Base-by-base conservation (phyloP, 1,140 invertebrate species). In the Atta cephalotes region DNA sequence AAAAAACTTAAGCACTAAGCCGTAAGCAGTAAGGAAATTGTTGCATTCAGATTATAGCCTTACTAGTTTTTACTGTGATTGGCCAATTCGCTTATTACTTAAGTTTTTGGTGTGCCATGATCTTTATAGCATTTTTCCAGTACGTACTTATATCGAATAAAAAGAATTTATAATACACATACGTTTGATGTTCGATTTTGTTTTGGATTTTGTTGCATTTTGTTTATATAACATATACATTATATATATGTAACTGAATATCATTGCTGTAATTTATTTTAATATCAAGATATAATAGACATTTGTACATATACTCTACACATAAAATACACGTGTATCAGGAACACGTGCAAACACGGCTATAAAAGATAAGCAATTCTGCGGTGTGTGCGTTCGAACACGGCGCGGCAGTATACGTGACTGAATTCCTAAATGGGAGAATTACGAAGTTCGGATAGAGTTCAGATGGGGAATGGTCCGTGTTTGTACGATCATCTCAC, bases 291-390 rank as follows among this genome's bases (percentile, higher is more conserved):
- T 31, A 16, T 79, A 79, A 35, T 35, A 28, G 62, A 68, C 25
- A 39, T 68, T 39, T 31, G 35, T 60, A 31, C 16, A 3, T 51
- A 51, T 4, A 25, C 3, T 66, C 14, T 16, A 25, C 16, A 49
- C 21, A 78, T 78, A 68, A 81, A 71, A 45, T 49, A 58, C 31
- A 70, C 63, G 49, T 70, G 28, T 56, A 72, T 82, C 21, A 28
- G 56, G 56, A 31, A 72, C 66, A 82, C 79, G 79, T 72, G 79
- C 79, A 28, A 63, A 84, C 70, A 68, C 63, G 79, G 86, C 86
- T 90, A 90, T 87, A 89, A 90, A 90, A 87, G 72, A 89, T 89
- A 90, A 90, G 86, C 88, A 87, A 87, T 90, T 90, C 76, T 65
- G 58, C 79, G 88, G 86, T 79, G 89, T 79, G 85, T 82, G 58